Evolutionary conservation across 2,888 invertebrate genomes (phyloP).

Genomic region (Macrophya annulata): DNA sequence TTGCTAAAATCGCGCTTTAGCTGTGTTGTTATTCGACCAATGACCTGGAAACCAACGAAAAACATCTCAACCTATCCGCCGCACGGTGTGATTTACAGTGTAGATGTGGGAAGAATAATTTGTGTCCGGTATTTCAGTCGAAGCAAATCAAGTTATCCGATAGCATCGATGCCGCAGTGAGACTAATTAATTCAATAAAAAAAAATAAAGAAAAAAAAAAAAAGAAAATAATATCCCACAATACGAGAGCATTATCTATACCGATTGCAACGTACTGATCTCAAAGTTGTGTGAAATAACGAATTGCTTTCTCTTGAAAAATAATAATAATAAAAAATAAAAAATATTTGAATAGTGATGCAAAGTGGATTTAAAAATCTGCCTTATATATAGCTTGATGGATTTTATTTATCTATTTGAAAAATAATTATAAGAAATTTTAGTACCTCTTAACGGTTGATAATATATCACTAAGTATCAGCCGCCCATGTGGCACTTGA

Average conservation of each 20-base stretch:
- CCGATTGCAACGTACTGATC: not conserved
- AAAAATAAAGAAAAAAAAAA: conserved; percentile 7
- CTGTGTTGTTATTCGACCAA: not conserved
- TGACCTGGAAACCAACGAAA: not conserved
- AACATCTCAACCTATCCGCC: not conserved
- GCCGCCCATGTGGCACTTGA: not conserved
- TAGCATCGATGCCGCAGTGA: not conserved
- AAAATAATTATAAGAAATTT: not conserved
- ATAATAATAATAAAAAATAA: not conserved
- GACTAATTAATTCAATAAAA: conserved; percentile 55
- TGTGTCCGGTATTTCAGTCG: not conserved
- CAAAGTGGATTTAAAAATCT: conserved; percentile 10
- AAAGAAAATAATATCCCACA: not conserved
- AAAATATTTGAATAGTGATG: not conserved
- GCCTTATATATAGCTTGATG: not conserved
- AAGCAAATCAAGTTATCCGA: not conserved
- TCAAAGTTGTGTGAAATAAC: conserved; percentile 12
- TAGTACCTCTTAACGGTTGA: not conserved
- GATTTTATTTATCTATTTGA: not conserved
- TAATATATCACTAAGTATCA: not conserved
- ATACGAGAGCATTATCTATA: conserved; percentile 35
- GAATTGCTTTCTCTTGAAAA: conserved; percentile 23
- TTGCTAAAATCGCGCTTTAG: conserved; percentile 1
- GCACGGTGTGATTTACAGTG: not conserved
- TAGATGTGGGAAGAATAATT: not conserved